Evolutionary conservation across 37 sponge, comb jelly and placozoan species (phyloP).

Genomic region (Dysidea cf. avara): DNA sequence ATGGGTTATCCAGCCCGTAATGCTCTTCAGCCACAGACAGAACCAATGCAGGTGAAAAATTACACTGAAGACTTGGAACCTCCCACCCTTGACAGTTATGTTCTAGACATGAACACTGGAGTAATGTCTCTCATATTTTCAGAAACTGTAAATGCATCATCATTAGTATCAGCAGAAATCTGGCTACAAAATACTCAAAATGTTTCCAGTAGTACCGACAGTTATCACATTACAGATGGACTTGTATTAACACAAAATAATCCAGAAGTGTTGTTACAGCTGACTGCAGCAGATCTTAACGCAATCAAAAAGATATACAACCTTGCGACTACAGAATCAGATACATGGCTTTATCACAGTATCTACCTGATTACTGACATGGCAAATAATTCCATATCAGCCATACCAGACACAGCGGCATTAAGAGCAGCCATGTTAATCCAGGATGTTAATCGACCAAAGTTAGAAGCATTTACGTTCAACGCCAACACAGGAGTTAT

Average conservation of each 20-base stretch:
- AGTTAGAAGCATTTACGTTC: slow-evolving; percentile 45
- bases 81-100: slow-evolving; percentile 50
- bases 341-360: slow-evolving; percentile 62
- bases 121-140: slow-evolving; percentile 59
- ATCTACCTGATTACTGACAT: slow-evolving; percentile 44
- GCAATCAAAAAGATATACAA: slow-evolving; percentile 49
- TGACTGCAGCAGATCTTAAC: slow-evolving; percentile 70
- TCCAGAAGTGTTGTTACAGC: slow-evolving; percentile 15
- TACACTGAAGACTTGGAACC: slow-evolving; percentile 30
- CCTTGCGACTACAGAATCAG: slow-evolving; percentile 28
- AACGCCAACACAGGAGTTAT: slow-evolving; percentile 69
- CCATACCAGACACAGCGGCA: slow-evolving; percentile 9
- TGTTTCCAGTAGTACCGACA: slow-evolving; percentile 21
- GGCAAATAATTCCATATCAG: slow-evolving; percentile 43
- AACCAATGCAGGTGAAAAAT: slow-evolving; percentile 12
- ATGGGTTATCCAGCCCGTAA: slow-evolving; percentile 33
- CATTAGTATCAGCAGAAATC: slow-evolving; percentile 41
- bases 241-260: slow-evolving; percentile 46
- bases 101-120: slow-evolving; percentile 75
- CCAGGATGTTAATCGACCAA: slow-evolving; percentile 52
- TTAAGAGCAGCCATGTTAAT: slow-evolving; percentile 7
- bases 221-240: slow-evolving; percentile 17
- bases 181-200: slow-evolving; percentile 32
- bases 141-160: slow-evolving; percentile 79
- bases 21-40: too few relatives aligned